Percentiles rank a stretch among this genome's conserved stretches.
phyloP scores from a whole-genome alignment of 2,888 invertebrate genomes.

The Liopterus haemorrhoidalis region DNA sequence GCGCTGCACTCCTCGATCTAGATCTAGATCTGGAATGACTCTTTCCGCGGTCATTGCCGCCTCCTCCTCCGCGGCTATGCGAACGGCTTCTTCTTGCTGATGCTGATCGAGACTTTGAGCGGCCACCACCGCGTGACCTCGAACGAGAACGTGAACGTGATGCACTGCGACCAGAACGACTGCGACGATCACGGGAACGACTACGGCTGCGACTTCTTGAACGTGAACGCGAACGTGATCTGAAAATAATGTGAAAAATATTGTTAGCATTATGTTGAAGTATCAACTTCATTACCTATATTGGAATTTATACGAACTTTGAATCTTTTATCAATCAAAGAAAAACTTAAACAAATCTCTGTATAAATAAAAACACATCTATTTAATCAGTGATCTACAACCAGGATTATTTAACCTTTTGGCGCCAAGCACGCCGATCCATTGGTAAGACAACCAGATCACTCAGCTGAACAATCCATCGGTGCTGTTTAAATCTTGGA shows the following conservation, averaged over 20 bases:
- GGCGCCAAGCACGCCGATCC: no score
- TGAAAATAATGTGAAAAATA: conserved; percentile 33
- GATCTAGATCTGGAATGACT: conserved; percentile 42
- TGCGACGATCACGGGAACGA: conserved; percentile 44
- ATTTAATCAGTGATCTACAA: no score
- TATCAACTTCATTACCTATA: no score
- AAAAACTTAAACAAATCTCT: no score
- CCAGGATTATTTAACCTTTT: no score
- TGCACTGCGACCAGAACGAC: conserved; percentile 43
- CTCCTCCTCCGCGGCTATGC: conserved; percentile 34
- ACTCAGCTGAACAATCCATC: no score
- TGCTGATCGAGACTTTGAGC: conserved; percentile 39
- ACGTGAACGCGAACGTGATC: conserved; percentile 42
- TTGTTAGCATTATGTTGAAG: no score
- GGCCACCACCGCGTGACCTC: conserved; percentile 35
- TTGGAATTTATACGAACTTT: no score
- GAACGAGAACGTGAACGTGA: conserved; percentile 45
- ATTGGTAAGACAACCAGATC: no score
- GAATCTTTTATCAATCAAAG: no score
- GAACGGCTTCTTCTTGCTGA: conserved; percentile 40
- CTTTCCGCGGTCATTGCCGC: conserved; percentile 39
- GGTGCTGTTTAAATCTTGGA: no score
- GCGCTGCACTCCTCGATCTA: conserved; percentile 42
- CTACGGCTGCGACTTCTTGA: conserved; percentile 31
- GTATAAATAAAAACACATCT: no score